These are phyloP conservation scores for Caretta caretta DNA, from an alignment of 2,113 vertebrate species.

Conservation along the genomic window DNA sequence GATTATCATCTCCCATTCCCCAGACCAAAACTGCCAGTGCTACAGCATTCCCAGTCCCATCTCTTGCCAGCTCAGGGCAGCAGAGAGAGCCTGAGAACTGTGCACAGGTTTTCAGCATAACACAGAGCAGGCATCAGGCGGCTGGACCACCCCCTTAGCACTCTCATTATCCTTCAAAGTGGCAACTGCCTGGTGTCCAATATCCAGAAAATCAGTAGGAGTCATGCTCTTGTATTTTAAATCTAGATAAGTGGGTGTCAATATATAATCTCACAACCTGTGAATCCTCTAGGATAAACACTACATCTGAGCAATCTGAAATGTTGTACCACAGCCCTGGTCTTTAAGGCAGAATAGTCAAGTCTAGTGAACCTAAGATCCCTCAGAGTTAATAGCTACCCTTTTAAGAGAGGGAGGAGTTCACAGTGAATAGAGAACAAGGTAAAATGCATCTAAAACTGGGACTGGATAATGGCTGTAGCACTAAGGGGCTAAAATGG, in stretches of 20 bases:
- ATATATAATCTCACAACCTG: not conserved
- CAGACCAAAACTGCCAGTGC: not conserved
- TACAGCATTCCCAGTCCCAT: not conserved
- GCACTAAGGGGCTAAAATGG: not conserved
- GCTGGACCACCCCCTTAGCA: not conserved
- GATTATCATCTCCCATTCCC: not conserved
- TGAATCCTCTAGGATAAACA: not conserved
- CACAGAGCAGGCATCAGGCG: not conserved
- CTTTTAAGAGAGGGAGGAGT: constrained; percentile 7
- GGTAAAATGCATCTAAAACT: not conserved
- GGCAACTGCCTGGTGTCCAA: not conserved
- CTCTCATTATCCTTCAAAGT: not conserved
- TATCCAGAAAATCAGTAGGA: not conserved
- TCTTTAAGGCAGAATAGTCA: not conserved
- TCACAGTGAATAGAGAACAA: not conserved
- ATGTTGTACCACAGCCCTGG: not conserved
- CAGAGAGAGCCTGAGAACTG: not conserved
- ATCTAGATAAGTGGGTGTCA: not conserved
- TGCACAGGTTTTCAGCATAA: not conserved
- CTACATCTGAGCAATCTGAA: not conserved
- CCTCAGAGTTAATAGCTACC: not conserved
- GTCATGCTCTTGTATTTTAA: not conserved
- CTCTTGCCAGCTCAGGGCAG: accelerated
- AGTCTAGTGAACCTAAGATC: not conserved
- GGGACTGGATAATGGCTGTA: not conserved